These are phyloP conservation scores for Arctia plantaginis DNA, from an alignment of 2,888 invertebrate species.

Conservation along the genomic window DNA sequence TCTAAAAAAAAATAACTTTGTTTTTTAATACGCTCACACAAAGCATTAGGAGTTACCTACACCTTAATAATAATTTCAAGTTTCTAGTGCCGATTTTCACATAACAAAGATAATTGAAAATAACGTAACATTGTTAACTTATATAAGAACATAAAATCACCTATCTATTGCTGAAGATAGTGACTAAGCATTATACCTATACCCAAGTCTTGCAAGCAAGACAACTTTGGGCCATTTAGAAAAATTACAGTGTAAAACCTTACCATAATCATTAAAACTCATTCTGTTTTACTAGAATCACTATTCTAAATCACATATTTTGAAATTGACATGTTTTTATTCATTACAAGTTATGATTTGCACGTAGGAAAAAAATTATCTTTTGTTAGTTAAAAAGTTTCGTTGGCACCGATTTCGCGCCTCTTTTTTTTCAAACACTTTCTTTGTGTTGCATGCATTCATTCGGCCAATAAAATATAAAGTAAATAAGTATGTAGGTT, in stretches of 20 bases:
- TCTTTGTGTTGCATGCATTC: neutral
- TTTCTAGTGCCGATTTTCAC: neutral
- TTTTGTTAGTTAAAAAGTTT: neutral
- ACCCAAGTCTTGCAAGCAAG: neutral
- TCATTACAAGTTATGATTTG: neutral
- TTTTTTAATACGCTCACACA: neutral
- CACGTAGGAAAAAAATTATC: neutral
- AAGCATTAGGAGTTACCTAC: neutral
- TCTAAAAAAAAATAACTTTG: no score
- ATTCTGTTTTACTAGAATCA: constrained; percentile 49
- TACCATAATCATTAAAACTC: constrained; percentile 70
- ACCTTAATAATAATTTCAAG: neutral
- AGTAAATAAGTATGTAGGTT: neutral
- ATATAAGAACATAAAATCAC: neutral
- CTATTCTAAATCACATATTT: neutral
- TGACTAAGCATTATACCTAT: no score
- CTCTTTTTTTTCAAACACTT: constrained; percentile 9
- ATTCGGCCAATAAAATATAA: neutral
- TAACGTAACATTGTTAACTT: neutral
- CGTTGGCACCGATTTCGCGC: constrained; percentile 12
- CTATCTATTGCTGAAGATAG: no score
- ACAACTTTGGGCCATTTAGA: neutral
- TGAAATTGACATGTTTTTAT: constrained; percentile 9
- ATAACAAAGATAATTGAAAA: neutral
- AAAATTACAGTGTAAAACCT: constrained; percentile 31